Evolutionary conservation across 2,888 invertebrate species (phyloP), one percentile per base, ranked within the genome.

Genomic region (Listrodromus nycthemerus): DNA sequence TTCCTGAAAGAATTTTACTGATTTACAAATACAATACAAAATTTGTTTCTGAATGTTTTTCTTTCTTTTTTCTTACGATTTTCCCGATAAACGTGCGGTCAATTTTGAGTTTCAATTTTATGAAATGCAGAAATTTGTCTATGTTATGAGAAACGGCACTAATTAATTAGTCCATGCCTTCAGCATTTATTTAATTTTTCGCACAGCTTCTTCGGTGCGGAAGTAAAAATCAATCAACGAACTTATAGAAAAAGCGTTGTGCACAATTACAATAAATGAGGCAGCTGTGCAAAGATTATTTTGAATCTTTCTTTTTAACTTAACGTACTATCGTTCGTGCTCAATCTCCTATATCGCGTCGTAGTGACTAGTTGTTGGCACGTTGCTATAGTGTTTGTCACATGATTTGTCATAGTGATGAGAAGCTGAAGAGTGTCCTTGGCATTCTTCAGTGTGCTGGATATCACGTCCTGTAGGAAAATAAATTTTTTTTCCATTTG

Each of bases 401-500:
- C 77, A 81, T 83, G 88, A 63, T 87, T 87, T 10, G 90, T 88
- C 81, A 90, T 87, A 7, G 89, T 87, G 1, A 92, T 88, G 67
- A 93, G 65, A 85, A 90, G 88, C 52, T 88, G 86, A 41, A 92
- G 84, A 77, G 89, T 87, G 52, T 91, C 90, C 79, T 91, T 92
- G 8, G 92, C 86, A 82, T 90, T 90, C 37, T 89, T 89, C 24
- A 89, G 52, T 16, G 91, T 73, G 27, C 86, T 88, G 19, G 86
- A 76, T 78, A 92, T 88, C 37, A 89, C 84, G 73, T 86, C 85
- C 92, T 92, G 65, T 1, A 13, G 30, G 48, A 63, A 37, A 33
- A 58, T 0, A 33, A 5, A 6, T 45, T 67, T 45, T 21, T 24
- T 4, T 13, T 19, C 1, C 1, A 6, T 33, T 33, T 33, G 2